phyloP scores from a whole-genome alignment of 1,140 invertebrate species.

The Brachionus plicatilis region DNA sequence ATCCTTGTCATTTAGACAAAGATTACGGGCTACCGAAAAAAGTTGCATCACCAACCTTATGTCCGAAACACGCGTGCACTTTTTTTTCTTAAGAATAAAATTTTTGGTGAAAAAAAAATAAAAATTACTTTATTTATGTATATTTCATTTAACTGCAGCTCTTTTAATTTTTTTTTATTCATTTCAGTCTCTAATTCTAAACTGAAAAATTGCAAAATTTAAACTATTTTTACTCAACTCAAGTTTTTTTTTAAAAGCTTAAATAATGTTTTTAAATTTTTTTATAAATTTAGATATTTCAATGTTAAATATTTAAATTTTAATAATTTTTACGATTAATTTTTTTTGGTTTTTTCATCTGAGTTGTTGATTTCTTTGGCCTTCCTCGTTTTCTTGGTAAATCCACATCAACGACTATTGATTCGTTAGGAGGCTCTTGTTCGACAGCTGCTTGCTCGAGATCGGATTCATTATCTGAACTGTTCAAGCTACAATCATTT shows the following conservation, averaged over 20 bases:
- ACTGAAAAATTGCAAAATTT: background rate
- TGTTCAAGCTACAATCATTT: too few species aligned
- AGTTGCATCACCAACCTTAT: conserved; percentile 40
- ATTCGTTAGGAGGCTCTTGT: too few species aligned
- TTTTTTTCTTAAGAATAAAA: background rate
- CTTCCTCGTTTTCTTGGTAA: too few species aligned
- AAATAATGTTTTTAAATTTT: background rate
- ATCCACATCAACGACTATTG: too few species aligned
- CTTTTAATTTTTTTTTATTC: background rate
- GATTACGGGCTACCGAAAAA: conserved; percentile 40
- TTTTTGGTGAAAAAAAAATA: background rate
- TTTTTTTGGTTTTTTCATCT: too few species aligned
- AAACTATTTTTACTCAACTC: background rate
- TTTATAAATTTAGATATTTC: too few species aligned
- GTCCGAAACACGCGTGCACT: background rate
- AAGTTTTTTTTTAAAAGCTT: background rate
- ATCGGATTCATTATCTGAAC: too few species aligned
- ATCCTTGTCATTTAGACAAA: background rate
- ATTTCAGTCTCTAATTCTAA: background rate
- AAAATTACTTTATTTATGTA: background rate
- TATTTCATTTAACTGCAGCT: background rate
- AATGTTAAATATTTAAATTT: too few species aligned
- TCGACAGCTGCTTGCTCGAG: too few species aligned
- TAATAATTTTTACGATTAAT: too few species aligned
- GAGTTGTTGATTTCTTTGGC: too few species aligned